Conservation (phyloP, 2,113 vertebrate species). For the Pholis gunnellus region DNA sequence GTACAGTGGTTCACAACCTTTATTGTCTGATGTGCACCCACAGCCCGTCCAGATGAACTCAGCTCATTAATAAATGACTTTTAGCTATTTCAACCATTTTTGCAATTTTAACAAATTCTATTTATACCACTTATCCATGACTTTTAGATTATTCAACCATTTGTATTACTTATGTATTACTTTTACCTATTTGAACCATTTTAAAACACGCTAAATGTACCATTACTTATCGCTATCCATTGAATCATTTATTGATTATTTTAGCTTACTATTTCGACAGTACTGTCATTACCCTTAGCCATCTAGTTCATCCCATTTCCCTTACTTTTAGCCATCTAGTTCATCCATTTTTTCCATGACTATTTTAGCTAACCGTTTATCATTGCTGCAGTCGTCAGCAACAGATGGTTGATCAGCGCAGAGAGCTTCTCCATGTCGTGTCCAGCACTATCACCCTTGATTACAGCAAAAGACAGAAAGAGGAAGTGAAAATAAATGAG, state of each 20-base stretch:
- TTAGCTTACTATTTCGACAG: background rate
- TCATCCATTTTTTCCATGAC: no score
- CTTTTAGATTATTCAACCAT: background rate
- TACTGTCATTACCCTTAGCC: background rate
- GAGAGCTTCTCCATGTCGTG: constrained; percentile 14
- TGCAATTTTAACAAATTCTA: background rate
- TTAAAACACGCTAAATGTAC: background rate
- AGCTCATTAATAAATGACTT: background rate
- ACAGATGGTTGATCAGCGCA: constrained; percentile 22
- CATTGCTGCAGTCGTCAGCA: background rate
- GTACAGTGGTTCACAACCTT: background rate
- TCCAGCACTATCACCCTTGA: constrained; percentile 21
- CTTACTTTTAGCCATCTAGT: background rate
- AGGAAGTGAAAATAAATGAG: constrained; percentile 11
- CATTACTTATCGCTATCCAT: background rate
- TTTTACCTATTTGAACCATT: background rate
- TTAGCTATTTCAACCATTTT: background rate
- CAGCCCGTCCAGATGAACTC: background rate
- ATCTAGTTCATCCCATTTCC: background rate
- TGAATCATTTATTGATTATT: background rate
- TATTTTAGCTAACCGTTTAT: background rate
- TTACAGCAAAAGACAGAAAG: constrained; percentile 27
- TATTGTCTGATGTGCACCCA: background rate
- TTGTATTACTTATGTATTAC: background rate
- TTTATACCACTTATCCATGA: background rate